Percentiles rank a stretch among this genome's conserved stretches.
These are phyloP conservation scores for Bagarius yarrelli DNA, from an alignment of 2,113 vertebrate species.

Conservation along the genomic window DNA sequence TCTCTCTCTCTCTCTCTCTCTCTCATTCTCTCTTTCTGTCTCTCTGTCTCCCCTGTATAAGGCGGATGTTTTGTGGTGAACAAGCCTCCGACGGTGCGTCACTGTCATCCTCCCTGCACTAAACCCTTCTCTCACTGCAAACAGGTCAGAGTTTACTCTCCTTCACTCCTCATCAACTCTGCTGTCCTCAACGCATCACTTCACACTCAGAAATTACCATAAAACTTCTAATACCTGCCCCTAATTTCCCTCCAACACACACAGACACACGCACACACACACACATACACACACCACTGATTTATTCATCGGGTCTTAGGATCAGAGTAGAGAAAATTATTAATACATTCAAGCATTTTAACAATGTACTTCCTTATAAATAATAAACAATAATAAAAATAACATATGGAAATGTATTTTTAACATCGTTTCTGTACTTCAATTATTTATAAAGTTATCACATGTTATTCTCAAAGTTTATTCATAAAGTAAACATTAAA, in stretches of 20 bases:
- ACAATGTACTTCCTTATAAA: neutral
- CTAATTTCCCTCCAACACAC: neutral
- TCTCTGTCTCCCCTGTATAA: slow-evolving; percentile 62
- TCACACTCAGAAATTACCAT: neutral
- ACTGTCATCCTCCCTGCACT: slow-evolving; percentile 87
- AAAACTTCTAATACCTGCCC: neutral
- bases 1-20: no score
- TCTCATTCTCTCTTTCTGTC: slow-evolving; percentile 23
- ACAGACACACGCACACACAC: neutral
- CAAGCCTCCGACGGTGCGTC: slow-evolving; percentile 78
- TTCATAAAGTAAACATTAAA: neutral
- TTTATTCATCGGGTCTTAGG: neutral
- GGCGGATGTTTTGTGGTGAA: slow-evolving; percentile 84
- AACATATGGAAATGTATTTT: neutral
- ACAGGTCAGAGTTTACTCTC: slow-evolving; percentile 74
- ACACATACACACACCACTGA: neutral
- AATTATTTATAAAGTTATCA: neutral
- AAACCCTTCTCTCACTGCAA: slow-evolving; percentile 97
- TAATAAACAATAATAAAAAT: neutral
- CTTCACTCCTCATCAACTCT: no score
- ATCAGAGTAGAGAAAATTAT: neutral
- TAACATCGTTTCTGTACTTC: neutral
- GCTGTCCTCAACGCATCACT: neutral
- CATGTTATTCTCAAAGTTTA: neutral
- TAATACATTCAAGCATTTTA: neutral